Conservation (phyloP, 2,797 vertebrate genomes). For the Coranthus polyacanthus region DNA sequence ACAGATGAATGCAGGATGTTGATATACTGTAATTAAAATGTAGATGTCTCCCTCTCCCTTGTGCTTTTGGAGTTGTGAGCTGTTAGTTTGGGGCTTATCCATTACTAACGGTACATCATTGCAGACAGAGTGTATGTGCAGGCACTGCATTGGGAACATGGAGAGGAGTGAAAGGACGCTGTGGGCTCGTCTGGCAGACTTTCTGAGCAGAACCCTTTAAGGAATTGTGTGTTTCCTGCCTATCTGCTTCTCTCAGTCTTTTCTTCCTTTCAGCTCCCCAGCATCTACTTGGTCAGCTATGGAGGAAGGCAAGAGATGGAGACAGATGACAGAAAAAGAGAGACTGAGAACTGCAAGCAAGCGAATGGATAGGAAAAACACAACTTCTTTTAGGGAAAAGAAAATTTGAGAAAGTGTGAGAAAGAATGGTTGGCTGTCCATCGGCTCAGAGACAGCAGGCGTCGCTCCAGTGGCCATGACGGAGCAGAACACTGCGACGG, state of each 20-base stretch:
- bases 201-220: constrained; percentile 69
- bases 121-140: constrained; percentile 44
- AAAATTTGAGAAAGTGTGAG: constrained; percentile 46
- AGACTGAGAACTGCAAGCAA: constrained; percentile 40
- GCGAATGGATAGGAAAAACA: constrained; percentile 62
- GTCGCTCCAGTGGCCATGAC: constrained; percentile 82
- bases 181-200: constrained; percentile 68
- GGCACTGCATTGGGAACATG: constrained; percentile 36
- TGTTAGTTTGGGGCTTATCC: constrained; percentile 40
- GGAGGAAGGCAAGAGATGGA: constrained; percentile 53
- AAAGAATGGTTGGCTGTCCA: constrained; percentile 71
- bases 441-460: constrained; percentile 72
- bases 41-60: constrained; percentile 33
- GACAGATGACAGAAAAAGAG: constrained; percentile 53
- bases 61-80: constrained; percentile 46
- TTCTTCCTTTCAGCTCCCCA: constrained; percentile 51
- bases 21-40: constrained; percentile 62
- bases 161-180: constrained; percentile 46
- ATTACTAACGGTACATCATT: constrained; percentile 40
- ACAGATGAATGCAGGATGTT: constrained; percentile 42
- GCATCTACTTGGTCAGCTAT: constrained; percentile 63
- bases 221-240: constrained; percentile 61
- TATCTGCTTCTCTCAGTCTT: constrained; percentile 33
- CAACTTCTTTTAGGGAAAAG: constrained; percentile 50
- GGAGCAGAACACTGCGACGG: constrained; percentile 74